Conservation (phyloP, 2,888 invertebrate genomes). For the Xestobium rufovillosum region DNA sequence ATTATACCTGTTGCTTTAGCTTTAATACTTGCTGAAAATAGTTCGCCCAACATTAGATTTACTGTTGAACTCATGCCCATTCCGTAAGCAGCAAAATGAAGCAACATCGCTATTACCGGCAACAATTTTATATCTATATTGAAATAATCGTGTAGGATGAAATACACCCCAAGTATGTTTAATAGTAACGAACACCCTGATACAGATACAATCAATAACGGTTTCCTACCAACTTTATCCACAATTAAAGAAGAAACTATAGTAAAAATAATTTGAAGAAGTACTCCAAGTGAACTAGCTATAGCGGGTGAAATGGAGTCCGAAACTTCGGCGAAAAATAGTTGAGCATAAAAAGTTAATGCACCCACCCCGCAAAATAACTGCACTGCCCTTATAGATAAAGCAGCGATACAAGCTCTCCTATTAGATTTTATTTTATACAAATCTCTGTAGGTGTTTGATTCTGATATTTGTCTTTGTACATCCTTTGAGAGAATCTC, state of each 20-base stretch:
- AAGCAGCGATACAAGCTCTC: constrained; percentile 28
- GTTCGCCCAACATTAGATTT: constrained; percentile 28
- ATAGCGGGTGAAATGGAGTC: constrained; percentile 10
- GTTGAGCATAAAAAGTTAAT: constrained; percentile 30
- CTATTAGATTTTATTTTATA: constrained; percentile 30
- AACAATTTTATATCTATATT: constrained; percentile 25
- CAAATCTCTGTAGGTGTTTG: constrained; percentile 30
- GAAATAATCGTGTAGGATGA: constrained; percentile 29
- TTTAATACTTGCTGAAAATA: constrained; percentile 33
- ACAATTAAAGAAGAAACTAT: constrained; percentile 24
- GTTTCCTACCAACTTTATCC: constrained; percentile 28
- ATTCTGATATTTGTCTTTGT: constrained; percentile 31
- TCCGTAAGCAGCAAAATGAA: constrained; percentile 23
- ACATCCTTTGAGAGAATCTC: constrained; percentile 27
- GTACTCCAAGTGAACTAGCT: constrained; percentile 16
- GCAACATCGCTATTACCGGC: constrained; percentile 26
- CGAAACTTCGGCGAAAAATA: constrained; percentile 19
- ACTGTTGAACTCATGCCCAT: constrained; percentile 27
- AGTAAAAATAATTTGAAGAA: constrained; percentile 19
- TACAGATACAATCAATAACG: constrained; percentile 26
- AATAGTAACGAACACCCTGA: constrained; percentile 22
- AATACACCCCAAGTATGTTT: constrained; percentile 28
- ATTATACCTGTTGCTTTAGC: constrained; percentile 30
- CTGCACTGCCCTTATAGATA: too few species aligned
- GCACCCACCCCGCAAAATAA: constrained; percentile 32